Evolutionary conservation across 2,797 vertebrate genomes (phyloP), one percentile per base, ranked within the genome.

Genomic region (Bradypodion pumilum): DNA sequence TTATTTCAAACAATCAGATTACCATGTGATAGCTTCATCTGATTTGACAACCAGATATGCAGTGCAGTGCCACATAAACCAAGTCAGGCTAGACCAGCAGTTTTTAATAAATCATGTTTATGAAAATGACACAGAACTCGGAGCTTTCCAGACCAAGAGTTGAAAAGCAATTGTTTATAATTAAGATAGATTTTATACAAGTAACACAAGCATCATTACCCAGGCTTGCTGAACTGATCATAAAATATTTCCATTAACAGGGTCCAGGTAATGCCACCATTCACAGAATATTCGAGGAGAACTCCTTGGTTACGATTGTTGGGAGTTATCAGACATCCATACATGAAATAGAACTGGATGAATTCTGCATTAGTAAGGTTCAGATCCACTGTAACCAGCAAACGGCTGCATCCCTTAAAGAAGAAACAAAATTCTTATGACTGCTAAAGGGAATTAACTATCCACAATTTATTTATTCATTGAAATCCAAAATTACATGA

Each of bases 301-400:
- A 99, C 98, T 7, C 98, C 97, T 94, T 99, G 98, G 95, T 99
- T 98, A 52, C 98, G 98, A 92, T 96, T 98, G 86, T 96, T 98
- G 1, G 99, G 99, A 29, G 97, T 96, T 92, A 98, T 97, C 94
- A 99, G 97, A 90, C 99, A 99, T 90, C 99, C 99, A 1, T 99
- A 99, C 98, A 99, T 99, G 94, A 99, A 99, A 95, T 99, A 99
- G 94, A 99, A 99, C 87, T 99, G 99, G 92, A 99, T 97, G 92
- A 99, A 99, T 93, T 99, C 99, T 3, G 99, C 98, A 3, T 92
- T 98, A 49, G 98, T 99, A 91, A 99, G 96, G 93, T 99, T 99
- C 88, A 99, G 93, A 90, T 99, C 98, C 95, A 99, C 97, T 0
- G 98, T 98, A 85, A 98, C 97, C 91, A 99, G 93, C 90, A 98